These are phyloP conservation scores for Pterostichus madidus DNA, from an alignment of 2,888 invertebrate species.

Conservation along the genomic window DNA sequence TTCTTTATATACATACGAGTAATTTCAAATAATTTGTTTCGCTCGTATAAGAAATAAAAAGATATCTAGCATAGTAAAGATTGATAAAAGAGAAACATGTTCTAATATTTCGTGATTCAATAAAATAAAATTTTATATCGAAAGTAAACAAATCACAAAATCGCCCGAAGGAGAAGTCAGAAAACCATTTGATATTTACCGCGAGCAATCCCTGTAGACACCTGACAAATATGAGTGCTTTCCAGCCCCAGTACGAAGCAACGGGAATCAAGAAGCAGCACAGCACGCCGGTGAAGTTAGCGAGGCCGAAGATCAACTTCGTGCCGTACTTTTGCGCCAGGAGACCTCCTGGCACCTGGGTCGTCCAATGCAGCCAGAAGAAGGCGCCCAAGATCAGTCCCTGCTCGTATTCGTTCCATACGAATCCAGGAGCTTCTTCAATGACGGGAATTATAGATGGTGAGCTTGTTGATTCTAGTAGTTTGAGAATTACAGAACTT, in stretches of 20 bases:
- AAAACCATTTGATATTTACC: slow-evolving; percentile 77
- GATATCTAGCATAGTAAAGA: too few relatives aligned
- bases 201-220: slow-evolving; percentile 85
- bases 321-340: slow-evolving; percentile 85
- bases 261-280: slow-evolving; percentile 84
- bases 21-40: too few relatives aligned
- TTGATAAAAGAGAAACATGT: slow-evolving; percentile 16
- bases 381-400: slow-evolving; percentile 84
- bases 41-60: too few relatives aligned
- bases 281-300: slow-evolving; percentile 82
- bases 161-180: too few relatives aligned
- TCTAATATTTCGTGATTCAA: background rate
- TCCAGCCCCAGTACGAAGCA: slow-evolving; percentile 81
- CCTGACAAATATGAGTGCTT: slow-evolving; percentile 81
- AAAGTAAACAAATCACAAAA: too few relatives aligned
- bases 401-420: slow-evolving; percentile 84
- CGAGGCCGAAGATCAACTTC: slow-evolving; percentile 84
- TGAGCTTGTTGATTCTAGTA: background rate
- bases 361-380: slow-evolving; percentile 86
- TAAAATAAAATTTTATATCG: slow-evolving; percentile 8
- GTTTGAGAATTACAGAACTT: slow-evolving; percentile 4
- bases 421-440: slow-evolving; percentile 72
- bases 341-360: slow-evolving; percentile 86
- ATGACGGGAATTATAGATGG: background rate
- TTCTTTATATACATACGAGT: too few relatives aligned